These are phyloP conservation scores for Halcyon smyrnensis DNA, from an alignment of 2,797 vertebrate genomes.

Conservation along the genomic window DNA sequence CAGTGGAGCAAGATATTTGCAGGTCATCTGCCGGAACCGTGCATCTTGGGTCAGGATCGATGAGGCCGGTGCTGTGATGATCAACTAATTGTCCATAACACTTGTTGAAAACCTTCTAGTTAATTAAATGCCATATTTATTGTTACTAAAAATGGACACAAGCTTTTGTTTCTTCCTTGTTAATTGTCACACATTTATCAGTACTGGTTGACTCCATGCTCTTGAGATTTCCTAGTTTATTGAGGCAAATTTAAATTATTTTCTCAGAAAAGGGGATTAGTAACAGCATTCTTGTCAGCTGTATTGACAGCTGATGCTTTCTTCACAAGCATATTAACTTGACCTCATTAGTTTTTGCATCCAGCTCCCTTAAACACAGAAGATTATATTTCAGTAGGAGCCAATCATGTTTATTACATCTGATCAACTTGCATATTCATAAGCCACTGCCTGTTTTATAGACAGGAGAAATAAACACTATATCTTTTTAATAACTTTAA, in stretches of 20 bases:
- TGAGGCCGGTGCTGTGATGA: conserved; percentile 27
- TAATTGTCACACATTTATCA: not conserved
- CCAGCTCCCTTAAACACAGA: conserved; percentile 76
- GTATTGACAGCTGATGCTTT: conserved; percentile 77
- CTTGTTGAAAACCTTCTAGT: conserved; percentile 73
- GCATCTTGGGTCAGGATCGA: not conserved
- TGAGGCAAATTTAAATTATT: conserved; percentile 23
- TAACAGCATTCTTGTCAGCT: conserved; percentile 25
- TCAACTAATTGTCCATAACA: conserved; percentile 54
- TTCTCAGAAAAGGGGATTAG: conserved; percentile 48
- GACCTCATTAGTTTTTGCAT: conserved; percentile 82
- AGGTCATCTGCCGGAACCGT: not conserved
- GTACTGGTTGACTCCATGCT: not conserved
- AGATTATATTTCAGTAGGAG: conserved; percentile 74
- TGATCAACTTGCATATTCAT: conserved; percentile 84
- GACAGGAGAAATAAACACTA: conserved; percentile 80
- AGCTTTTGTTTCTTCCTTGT: conserved; percentile 28
- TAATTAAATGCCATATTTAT: conserved; percentile 73
- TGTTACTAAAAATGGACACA: conserved; percentile 9
- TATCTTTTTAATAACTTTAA: conserved; percentile 84
- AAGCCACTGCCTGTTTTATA: conserved; percentile 79
- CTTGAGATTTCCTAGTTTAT: not conserved
- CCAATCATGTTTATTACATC: conserved; percentile 85
- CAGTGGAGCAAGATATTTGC: not conserved
- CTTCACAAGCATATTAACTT: conserved; percentile 78